These are phyloP conservation scores for Nomada goodeniana DNA, from an alignment of 2,888 invertebrate species.

Conservation along the genomic window DNA sequence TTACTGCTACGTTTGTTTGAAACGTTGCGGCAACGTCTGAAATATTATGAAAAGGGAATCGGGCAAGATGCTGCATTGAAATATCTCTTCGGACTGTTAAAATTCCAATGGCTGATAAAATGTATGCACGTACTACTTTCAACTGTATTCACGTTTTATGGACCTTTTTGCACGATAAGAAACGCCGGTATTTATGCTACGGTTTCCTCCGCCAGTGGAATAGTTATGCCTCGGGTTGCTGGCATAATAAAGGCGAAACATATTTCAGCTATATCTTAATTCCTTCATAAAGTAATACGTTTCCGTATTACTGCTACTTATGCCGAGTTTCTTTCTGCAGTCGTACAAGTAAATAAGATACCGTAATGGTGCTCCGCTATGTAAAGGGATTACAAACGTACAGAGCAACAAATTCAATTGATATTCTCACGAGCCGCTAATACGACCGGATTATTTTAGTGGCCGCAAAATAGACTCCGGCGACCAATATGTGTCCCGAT, in stretches of 20 bases:
- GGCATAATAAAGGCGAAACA: not conserved
- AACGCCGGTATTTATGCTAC: too few species aligned
- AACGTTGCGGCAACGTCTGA: not conserved
- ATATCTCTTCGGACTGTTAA: not conserved
- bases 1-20: not conserved
- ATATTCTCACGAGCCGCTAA: slow-evolving; percentile 38
- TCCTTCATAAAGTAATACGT: not conserved
- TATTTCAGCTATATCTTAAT: not conserved
- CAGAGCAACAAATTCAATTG: slow-evolving; percentile 38
- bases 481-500: slow-evolving; percentile 35
- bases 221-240: not conserved
- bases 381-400: slow-evolving; percentile 43
- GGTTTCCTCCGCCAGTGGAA: too few species aligned
- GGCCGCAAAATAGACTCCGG: slow-evolving; percentile 36
- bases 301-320: not conserved
- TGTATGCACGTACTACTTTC: not conserved
- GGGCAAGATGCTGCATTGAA: not conserved
- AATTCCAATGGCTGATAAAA: not conserved
- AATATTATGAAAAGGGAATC: slow-evolving; percentile 25
- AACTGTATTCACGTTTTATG: too few species aligned
- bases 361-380: slow-evolving; percentile 42
- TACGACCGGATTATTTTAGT: slow-evolving; percentile 49
- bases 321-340: not conserved
- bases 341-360: slow-evolving; percentile 37
- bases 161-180: too few species aligned